These are phyloP conservation scores for Mionectes olivaceus DNA, from an alignment of 2,797 vertebrate genomes.

Conservation along the genomic window DNA sequence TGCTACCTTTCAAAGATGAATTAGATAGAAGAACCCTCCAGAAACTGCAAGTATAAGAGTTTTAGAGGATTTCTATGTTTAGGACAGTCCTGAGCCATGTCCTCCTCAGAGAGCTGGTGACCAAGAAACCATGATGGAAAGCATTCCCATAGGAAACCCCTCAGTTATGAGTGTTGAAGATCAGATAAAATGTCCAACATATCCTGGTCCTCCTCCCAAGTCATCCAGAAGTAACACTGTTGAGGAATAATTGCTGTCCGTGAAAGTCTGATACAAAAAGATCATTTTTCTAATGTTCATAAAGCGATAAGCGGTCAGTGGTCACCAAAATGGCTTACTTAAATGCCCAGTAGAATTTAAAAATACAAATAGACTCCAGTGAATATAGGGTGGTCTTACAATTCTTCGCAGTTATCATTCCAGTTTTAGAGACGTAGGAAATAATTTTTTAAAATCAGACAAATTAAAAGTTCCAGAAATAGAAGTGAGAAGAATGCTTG, in stretches of 20 bases:
- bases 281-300: accelerated
- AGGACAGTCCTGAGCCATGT: neutral
- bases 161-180: neutral
- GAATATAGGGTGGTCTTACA: neutral
- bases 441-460: neutral
- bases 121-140: neutral
- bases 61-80: neutral
- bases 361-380: neutral
- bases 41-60: neutral
- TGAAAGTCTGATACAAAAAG: neutral
- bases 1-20: neutral
- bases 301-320: neutral
- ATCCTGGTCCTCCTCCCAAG: neutral
- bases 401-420: neutral
- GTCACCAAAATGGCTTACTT: neutral
- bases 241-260: neutral
- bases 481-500: neutral
- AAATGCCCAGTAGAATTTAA: neutral
- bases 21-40: neutral
- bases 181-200: neutral
- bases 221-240: neutral
- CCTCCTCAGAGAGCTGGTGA: neutral
- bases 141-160: neutral
- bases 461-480: neutral
- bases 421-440: neutral